phyloP scores from a whole-genome alignment of 1,140 invertebrate genomes.

The Cydia strobilella region DNA sequence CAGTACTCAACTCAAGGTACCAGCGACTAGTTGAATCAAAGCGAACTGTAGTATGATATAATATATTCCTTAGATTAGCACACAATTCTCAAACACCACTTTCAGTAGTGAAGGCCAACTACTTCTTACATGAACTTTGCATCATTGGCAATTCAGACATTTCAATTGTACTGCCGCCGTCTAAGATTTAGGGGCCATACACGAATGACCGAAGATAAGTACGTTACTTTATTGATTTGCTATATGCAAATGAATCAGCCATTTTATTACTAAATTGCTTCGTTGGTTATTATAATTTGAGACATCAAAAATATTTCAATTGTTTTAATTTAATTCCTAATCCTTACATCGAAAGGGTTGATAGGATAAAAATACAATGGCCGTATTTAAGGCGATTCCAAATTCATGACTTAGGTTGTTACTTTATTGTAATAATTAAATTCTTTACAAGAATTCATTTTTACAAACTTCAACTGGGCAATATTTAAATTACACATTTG shows the following conservation, averaged over 20 bases:
- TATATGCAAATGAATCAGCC: slow-evolving; percentile 3
- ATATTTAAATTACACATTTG: slow-evolving; percentile 27
- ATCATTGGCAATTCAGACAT: no score
- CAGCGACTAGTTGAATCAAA: no score
- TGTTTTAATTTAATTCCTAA: slow-evolving; percentile 7
- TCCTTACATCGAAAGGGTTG: neutral
- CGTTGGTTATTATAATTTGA: slow-evolving; percentile 21
- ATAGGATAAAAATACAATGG: slow-evolving; percentile 19
- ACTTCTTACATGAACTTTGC: no score
- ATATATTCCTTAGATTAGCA: no score
- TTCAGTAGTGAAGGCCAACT: no score
- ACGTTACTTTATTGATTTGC: neutral
- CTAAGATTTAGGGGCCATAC: neutral
- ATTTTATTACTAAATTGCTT: slow-evolving; percentile 19
- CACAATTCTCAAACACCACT: no score
- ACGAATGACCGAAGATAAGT: neutral
- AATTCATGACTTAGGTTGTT: slow-evolving; percentile 21
- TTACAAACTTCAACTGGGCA: slow-evolving; percentile 27
- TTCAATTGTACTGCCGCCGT: neutral
- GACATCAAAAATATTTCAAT: slow-evolving; percentile 31
- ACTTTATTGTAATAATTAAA: slow-evolving; percentile 15
- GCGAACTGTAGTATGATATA: no score
- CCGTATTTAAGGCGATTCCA: slow-evolving; percentile 21
- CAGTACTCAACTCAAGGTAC: no score
- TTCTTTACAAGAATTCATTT: slow-evolving; percentile 28